These are phyloP conservation scores for Hemaris fuciformis DNA, from an alignment of 2,888 invertebrate species.

Conservation along the genomic window DNA sequence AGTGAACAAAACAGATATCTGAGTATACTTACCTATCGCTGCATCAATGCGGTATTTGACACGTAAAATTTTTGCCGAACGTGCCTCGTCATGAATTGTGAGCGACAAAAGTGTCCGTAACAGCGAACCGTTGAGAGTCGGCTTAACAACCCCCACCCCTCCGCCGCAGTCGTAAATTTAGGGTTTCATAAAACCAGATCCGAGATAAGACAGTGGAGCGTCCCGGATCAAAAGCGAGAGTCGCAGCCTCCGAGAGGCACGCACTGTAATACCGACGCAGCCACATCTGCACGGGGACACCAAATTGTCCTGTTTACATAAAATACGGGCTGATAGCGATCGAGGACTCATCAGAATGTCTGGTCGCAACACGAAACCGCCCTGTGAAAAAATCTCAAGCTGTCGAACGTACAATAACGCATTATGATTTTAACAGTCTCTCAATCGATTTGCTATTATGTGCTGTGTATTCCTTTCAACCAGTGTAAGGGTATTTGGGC, in stretches of 20 bases:
- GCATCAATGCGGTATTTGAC: conserved; percentile 56
- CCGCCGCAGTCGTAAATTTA: conserved; percentile 80
- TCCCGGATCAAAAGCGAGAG: conserved; percentile 79
- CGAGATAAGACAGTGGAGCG: conserved; percentile 78
- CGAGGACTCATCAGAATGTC: conserved; percentile 66
- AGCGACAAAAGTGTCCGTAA: conserved; percentile 77
- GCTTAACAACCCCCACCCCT: conserved; percentile 73
- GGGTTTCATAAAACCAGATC: conserved; percentile 82
- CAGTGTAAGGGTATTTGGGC: conserved; percentile 77
- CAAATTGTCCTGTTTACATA: conserved; percentile 79
- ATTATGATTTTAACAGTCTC: conserved; percentile 80
- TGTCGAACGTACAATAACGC: conserved; percentile 77
- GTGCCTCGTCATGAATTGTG: conserved; percentile 75
- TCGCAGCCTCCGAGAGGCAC: conserved; percentile 56
- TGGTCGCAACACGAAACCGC: conserved; percentile 62
- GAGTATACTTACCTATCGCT: background rate
- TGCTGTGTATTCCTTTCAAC: conserved; percentile 75
- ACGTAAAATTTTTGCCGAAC: conserved; percentile 74
- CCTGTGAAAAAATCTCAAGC: conserved; percentile 51
- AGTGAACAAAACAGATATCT: background rate
- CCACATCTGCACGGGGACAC: conserved; percentile 74
- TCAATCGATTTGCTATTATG: conserved; percentile 76
- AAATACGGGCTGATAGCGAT: conserved; percentile 74
- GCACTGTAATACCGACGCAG: conserved; percentile 77
- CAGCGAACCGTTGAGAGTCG: conserved; percentile 69